Evolutionary conservation across 53 echinoderm and acorn worm species (phyloP).

Genomic region (Arbacia lixula): DNA sequence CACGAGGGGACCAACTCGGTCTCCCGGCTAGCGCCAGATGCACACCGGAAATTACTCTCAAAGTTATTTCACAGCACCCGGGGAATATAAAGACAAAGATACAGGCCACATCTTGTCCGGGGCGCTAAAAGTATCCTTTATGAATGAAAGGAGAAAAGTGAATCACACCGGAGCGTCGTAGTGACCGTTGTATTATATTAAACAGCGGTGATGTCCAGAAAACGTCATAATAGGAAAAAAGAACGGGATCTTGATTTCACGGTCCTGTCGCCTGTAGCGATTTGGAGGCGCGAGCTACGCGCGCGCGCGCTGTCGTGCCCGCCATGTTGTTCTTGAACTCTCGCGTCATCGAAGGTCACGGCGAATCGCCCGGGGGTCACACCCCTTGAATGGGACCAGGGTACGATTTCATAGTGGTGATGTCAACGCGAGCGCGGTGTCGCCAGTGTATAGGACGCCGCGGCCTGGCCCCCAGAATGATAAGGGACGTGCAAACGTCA

Average conservation of each 20-base stretch:
- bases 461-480: neutral
- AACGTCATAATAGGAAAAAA: neutral
- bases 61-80: conserved; percentile 4
- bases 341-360: conserved; percentile 37
- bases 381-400: conserved; percentile 21
- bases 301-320: conserved; percentile 14
- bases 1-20: neutral
- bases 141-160: too few relatives aligned
- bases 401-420: conserved; percentile 35
- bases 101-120: too few relatives aligned
- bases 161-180: too few relatives aligned
- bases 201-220: conserved; percentile 34
- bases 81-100: too few relatives aligned
- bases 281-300: conserved; percentile 13
- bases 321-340: conserved; percentile 44
- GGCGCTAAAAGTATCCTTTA: too few relatives aligned
- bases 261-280: conserved; percentile 40
- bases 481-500: conserved; percentile 3
- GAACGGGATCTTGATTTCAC: conserved; percentile 43
- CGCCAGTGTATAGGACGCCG: neutral
- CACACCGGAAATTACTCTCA: conserved; percentile 33
- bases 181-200: conserved; percentile 39
- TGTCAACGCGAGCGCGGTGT: conserved; percentile 4
- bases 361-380: conserved; percentile 21
- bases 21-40: conserved; percentile 10